A percentile compares a stretch with the other conserved stretches of the same genome.
Conservation (phyloP, 2,113 vertebrate species). For the Istiophorus platypterus region DNA sequence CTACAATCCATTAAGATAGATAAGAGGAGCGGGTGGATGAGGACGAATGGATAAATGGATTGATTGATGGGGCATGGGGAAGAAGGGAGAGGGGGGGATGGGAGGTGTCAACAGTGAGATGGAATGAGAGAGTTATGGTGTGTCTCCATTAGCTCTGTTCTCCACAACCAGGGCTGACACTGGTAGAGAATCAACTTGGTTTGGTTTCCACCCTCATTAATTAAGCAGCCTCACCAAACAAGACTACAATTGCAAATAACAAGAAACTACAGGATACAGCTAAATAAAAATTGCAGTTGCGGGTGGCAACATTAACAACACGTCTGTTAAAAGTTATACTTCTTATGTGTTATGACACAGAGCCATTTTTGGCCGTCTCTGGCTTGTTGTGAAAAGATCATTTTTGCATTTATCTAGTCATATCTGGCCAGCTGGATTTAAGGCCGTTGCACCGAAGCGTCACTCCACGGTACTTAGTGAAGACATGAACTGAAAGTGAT, state of each 20-base stretch:
- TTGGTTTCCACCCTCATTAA: slow-evolving; percentile 34
- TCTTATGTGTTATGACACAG: background rate
- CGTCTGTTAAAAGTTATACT: background rate
- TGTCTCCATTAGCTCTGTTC: slow-evolving; percentile 55
- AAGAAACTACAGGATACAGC: background rate
- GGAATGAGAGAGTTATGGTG: slow-evolving; percentile 58
- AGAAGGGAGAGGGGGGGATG: slow-evolving; percentile 16
- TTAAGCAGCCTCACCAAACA: slow-evolving; percentile 13
- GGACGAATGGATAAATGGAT: slow-evolving; percentile 64
- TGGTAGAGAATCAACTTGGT: background rate
- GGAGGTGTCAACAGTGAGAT: slow-evolving; percentile 49
- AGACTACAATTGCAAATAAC: slow-evolving; percentile 14
- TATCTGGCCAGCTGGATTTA: background rate
- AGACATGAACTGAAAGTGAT: background rate
- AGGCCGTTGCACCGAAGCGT: background rate
- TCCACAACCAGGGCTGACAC: slow-evolving; percentile 6
- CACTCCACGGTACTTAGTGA: background rate
- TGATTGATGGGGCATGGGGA: slow-evolving; percentile 57
- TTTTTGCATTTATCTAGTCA: background rate
- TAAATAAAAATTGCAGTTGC: background rate
- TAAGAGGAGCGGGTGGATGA: slow-evolving; percentile 40
- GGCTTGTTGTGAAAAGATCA: background rate
- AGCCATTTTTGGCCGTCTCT: background rate
- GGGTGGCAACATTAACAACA: background rate
- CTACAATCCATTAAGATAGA: slow-evolving; percentile 62